Conservation (phyloP, 2,888 invertebrate species). For the Acronicta alni region DNA sequence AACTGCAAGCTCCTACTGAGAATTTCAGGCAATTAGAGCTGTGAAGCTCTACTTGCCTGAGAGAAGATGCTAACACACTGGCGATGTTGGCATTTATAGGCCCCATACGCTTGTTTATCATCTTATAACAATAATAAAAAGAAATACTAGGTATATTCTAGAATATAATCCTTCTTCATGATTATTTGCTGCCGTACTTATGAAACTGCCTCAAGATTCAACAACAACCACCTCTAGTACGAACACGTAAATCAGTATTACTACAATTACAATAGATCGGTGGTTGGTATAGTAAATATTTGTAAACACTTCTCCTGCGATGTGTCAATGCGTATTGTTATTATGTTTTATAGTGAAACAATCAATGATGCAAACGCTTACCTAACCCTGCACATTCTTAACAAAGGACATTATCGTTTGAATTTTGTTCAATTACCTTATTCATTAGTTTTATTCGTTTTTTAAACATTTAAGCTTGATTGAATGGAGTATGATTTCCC, state of each 20-base stretch:
- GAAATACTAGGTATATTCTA: no score
- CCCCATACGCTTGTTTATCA: no score
- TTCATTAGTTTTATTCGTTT: conserved; percentile 23
- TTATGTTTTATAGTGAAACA: conserved; percentile 71
- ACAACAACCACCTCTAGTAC: conserved; percentile 12
- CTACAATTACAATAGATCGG: conserved; percentile 56
- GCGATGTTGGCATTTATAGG: no score
- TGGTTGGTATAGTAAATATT: conserved; percentile 62
- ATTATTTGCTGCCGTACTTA: background rate
- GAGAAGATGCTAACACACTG: no score
- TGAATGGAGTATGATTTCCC: background rate
- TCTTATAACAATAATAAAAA: no score
- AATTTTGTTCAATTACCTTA: conserved; percentile 44
- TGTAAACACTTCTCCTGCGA: conserved; percentile 67
- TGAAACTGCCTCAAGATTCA: background rate
- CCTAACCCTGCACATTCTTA: conserved; percentile 62
- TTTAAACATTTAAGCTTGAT: background rate
- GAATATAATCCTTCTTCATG: no score
- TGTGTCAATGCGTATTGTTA: conserved; percentile 68
- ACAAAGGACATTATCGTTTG: conserved; percentile 52
- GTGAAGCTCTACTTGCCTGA: no score
- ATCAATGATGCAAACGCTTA: conserved; percentile 77
- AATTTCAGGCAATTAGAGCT: no score
- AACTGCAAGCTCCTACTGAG: no score
- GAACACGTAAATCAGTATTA: conserved; percentile 18